Base-by-base conservation (phyloP, 2,888 invertebrate genomes). In the Amblyjoppa proteus region DNA sequence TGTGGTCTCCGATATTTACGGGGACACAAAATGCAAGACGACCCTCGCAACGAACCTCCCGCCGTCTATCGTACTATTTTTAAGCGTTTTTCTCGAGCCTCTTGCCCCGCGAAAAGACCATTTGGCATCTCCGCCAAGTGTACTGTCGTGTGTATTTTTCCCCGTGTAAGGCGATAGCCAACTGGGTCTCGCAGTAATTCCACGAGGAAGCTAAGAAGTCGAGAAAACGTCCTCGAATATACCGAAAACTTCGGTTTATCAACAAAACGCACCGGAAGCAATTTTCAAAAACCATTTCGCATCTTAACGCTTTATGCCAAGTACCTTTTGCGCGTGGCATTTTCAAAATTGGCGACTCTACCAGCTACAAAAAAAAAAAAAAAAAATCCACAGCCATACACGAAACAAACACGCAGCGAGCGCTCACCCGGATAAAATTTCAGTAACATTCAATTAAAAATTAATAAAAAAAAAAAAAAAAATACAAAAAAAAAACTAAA, bases 81-180 rank as follows among this genome's bases (percentile, higher is more conserved):
- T 4, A 49, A 49, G 16, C 13, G 16, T 13, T 16, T 13, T 49
- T 49, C 45, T 49, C 16, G 45, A 49, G 45, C 13, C 3, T 16
- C 45, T 49, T 49, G 16, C 4, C 16, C 45, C 16, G 45, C 16
- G 45, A 28, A 20, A 56, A 56, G n/a, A 56, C 56, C 11, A 56
- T 56, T 7, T 25, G 20, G 25, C 20, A 56, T 20, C 31, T 61
- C 61, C 61, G 31, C 25, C 31, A 13, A 28, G 5, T 61, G 25
- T 20, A 9, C 61, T 61, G 31, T 28, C 25, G 3, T 61, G 61
- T 61, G 25, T 31, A 61, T 61, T 61, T 61, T 61, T 61, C 61
- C 61, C 6, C 31, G 20, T 11, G 16, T 20, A 28, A 31, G 28
- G 16, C 31, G 61, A 61, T 28, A 61, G 31, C 20, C 28, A 61